Base-by-base conservation (phyloP, 1,140 invertebrate genomes). In the Mercenaria mercenaria region DNA sequence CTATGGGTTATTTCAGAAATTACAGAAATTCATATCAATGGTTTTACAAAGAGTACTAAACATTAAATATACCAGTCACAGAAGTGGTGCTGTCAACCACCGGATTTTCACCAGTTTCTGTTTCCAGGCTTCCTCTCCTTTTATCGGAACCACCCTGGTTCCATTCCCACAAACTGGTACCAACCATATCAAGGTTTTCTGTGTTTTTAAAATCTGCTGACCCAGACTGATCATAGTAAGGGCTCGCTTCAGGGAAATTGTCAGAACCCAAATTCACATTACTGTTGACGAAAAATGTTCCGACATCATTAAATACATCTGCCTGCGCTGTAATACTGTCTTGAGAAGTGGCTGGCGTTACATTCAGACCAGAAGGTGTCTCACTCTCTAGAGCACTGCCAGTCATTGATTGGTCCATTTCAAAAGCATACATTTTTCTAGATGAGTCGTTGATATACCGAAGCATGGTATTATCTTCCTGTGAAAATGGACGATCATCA, bases 391-490 rank as follows among this genome's bases (percentile, higher is more conserved):
- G n/a, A 20, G 23, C 13, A 32, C 34, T 81, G 29, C 43, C 50
- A 20, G 26, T 3, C 69, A 43, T 20, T 86, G 82, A 67, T 82
- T 80, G 29, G 29, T 91, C 84, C 91, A 96, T 92, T 69, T 95
- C 92, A 91, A 95, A 96, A 43, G 95, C 95, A 86, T 95, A 95
- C 18, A 96, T 91, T 59, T 89, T 93, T 52, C 97, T 95, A 89
- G 96, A 96, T n/a, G 95, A 96, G 85, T 96, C 96, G 92, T 97
- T 96, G 29, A 97, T 95, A 93, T 96, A 96, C 82, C 96, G 96
- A 72, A 97, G 93, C 81, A 96, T 93, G 29, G 96, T 95, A 92
- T 96, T 96, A 89, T 97, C 97, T 91, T 97, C 97, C 97, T 97
- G 92, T 86, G 96, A 29, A 64, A 29, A 15, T 47, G n/a, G n/a